These are phyloP conservation scores for Octodon degus DNA, from an alignment of 2,113 vertebrate genomes.

Conservation along the genomic window DNA sequence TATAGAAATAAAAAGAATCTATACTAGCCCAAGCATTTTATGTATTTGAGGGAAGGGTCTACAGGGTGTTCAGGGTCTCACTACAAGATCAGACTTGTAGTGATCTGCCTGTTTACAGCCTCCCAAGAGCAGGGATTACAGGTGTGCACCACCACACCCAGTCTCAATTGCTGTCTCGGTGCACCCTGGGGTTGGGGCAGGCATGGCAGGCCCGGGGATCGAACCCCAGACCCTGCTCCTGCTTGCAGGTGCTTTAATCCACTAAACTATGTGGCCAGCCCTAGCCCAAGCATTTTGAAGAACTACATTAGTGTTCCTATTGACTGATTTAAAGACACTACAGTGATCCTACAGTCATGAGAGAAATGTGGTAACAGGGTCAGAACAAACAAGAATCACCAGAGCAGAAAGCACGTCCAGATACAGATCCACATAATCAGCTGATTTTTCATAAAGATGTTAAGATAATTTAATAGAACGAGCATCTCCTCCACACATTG, in stretches of 20 bases:
- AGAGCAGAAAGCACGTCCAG: neutral
- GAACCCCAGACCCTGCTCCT: too few relatives aligned
- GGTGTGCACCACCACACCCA: too few relatives aligned
- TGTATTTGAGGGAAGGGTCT: too few relatives aligned
- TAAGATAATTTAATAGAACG: neutral
- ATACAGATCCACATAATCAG: neutral
- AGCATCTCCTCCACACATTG: neutral
- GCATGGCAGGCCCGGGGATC: too few relatives aligned
- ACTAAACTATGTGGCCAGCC: too few relatives aligned
- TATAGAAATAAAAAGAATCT: neutral
- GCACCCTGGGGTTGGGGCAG: too few relatives aligned
- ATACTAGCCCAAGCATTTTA: neutral
- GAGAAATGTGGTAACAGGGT: neutral
- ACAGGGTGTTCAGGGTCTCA: too few relatives aligned
- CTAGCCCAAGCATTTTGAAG: neutral
- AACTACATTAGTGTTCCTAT: neutral
- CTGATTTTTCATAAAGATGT: neutral
- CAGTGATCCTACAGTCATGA: neutral
- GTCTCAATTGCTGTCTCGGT: too few relatives aligned
- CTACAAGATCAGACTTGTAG: too few relatives aligned
- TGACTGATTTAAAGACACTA: neutral
- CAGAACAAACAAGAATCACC: neutral
- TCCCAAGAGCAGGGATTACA: too few relatives aligned
- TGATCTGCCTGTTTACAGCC: too few relatives aligned
- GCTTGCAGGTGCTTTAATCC: too few relatives aligned